Conservation (phyloP, 2,797 vertebrate genomes). For the Sibirionetta formosa region DNA sequence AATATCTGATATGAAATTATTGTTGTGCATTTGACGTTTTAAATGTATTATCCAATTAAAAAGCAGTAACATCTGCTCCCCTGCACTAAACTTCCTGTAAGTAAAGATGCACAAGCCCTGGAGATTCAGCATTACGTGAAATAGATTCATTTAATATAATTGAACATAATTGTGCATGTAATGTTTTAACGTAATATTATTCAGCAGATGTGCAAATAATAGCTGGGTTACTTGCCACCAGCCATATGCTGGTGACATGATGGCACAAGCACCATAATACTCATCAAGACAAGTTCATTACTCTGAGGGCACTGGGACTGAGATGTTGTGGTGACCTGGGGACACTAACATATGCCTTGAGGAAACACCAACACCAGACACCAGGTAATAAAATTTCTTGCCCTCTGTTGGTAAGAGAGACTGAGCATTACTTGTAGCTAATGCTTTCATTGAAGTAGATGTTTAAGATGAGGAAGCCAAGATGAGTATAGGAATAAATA, state of each 20-base stretch:
- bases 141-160: slow-evolving; percentile 85
- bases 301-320: not conserved
- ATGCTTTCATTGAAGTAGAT: not conserved
- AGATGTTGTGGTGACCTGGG: not conserved
- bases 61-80: slow-evolving; percentile 80
- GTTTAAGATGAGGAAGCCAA: not conserved
- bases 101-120: slow-evolving; percentile 78
- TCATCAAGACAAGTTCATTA: slow-evolving; percentile 1
- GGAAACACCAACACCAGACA: not conserved
- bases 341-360: not conserved
- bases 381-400: not conserved
- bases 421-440: not conserved
- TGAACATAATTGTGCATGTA: slow-evolving; percentile 85
- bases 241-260: slow-evolving; percentile 68
- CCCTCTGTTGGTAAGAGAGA: not conserved
- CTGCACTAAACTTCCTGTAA: slow-evolving; percentile 81
- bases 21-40: slow-evolving; percentile 70
- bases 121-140: slow-evolving; percentile 80
- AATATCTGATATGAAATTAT: slow-evolving; percentile 51
- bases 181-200: slow-evolving; percentile 82
- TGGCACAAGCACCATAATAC: not conserved
- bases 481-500: not conserved
- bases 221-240: slow-evolving; percentile 75
- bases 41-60: slow-evolving; percentile 78
- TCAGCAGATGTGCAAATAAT: slow-evolving; percentile 86